A percentile compares a stretch with the other conserved stretches of the same genome.
These are phyloP conservation scores for Sebastes wilsoni DNA, from an alignment of 2,797 vertebrate genomes.

Conservation along the genomic window DNA sequence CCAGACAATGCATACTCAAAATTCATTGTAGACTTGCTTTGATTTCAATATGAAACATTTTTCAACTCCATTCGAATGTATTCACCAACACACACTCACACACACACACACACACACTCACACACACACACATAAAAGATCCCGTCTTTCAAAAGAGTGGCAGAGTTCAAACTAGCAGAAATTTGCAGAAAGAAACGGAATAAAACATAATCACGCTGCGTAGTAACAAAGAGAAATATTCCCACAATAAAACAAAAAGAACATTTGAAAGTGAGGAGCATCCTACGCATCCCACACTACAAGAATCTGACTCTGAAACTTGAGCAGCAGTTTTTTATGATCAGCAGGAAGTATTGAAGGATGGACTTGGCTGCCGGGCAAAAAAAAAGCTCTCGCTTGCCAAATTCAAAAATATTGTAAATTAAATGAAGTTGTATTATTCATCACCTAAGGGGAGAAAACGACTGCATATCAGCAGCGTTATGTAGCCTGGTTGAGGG, in stretches of 20 bases:
- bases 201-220: conserved; percentile 1
- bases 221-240: conserved; percentile 33
- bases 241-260: conserved; percentile 16
- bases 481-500: conserved; percentile 16
- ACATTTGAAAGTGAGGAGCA: not conserved
- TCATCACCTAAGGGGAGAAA: conserved; percentile 27
- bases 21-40: not conserved
- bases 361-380: not conserved
- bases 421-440: conserved; percentile 54
- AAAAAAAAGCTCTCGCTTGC: conserved; percentile 1
- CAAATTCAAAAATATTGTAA: conserved; percentile 34
- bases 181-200: conserved; percentile 19
- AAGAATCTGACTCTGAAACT: conserved; percentile 15
- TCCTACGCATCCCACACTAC: not conserved
- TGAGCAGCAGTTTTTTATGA: conserved; percentile 14
- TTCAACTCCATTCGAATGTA: not conserved
- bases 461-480: conserved; percentile 53
- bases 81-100: not conserved
- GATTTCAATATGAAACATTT: not conserved
- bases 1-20: not conserved
- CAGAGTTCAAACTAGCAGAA: not conserved
- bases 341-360: conserved; percentile 7
- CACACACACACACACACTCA: not conserved
- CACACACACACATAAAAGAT: not conserved
- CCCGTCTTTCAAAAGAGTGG: not conserved